phyloP scores from a whole-genome alignment of 1,140 invertebrate species.

The Lordiphosa clarofinis region DNA sequence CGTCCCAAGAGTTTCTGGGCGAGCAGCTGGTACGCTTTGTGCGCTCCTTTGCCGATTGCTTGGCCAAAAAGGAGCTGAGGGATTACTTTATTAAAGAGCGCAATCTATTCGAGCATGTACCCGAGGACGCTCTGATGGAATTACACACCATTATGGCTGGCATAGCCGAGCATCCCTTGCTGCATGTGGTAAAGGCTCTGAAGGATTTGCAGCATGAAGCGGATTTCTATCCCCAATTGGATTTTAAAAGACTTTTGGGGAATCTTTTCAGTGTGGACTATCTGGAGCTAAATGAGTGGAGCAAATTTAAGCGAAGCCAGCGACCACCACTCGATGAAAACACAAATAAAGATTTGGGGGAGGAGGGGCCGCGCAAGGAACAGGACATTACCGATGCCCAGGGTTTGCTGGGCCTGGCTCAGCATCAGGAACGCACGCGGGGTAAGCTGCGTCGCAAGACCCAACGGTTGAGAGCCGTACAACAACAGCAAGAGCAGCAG shows the following conservation, averaged over 20 bases:
- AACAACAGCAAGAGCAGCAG: constrained; percentile 61
- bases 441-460: constrained; percentile 56
- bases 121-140: constrained; percentile 83
- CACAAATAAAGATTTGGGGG: neutral
- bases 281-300: constrained; percentile 72
- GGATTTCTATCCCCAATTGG: constrained; percentile 85
- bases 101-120: constrained; percentile 87
- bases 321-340: neutral
- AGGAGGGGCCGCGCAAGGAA: neutral
- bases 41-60: constrained; percentile 81
- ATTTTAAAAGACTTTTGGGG: constrained; percentile 83
- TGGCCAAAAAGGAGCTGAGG: constrained; percentile 81
- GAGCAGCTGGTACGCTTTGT: constrained; percentile 84
- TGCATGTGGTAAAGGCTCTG: constrained; percentile 85
- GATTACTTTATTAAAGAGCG: constrained; percentile 87
- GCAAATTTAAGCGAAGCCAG: constrained; percentile 48
- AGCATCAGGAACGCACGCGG: constrained; percentile 53
- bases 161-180: constrained; percentile 85
- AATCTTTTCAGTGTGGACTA: constrained; percentile 82
- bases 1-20: constrained; percentile 86
- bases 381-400: constrained; percentile 26
- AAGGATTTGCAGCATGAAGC: constrained; percentile 83
- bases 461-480: constrained; percentile 60
- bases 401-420: constrained; percentile 58
- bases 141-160: constrained; percentile 85